Evolutionary conservation across 2,113 vertebrate species (phyloP).

Genomic region (Notiomystis cincta): DNA sequence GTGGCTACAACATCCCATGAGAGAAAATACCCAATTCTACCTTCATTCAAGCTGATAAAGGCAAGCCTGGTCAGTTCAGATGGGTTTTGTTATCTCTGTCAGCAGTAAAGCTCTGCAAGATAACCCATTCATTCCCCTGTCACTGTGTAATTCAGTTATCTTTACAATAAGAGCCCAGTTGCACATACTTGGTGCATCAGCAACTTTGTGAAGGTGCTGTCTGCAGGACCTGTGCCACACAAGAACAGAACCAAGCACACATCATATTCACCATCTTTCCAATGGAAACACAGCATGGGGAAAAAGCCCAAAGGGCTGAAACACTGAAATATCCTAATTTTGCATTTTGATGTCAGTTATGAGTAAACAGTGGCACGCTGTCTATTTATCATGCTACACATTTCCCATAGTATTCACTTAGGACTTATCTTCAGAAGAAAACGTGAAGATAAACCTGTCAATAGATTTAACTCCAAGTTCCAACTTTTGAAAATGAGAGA

Average conservation of each 20-base stretch:
- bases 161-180: neutral
- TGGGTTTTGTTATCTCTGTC: neutral
- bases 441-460: neutral
- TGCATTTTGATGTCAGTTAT: neutral
- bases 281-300: fast-evolving
- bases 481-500: neutral
- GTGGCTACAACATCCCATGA: neutral
- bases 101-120: neutral
- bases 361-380: neutral
- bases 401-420: neutral
- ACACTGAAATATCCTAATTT: neutral
- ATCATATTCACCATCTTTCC: neutral
- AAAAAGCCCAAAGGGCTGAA: neutral
- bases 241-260: neutral
- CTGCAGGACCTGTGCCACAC: neutral
- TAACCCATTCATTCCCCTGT: neutral
- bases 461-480: neutral
- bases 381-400: neutral
- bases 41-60: neutral
- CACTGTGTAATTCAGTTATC: neutral
- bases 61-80: neutral
- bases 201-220: neutral
- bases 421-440: neutral
- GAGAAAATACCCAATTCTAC: neutral
- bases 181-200: neutral